A percentile compares a stretch with the other conserved stretches of the same genome.
These are phyloP conservation scores for Hydropotes inermis DNA, from an alignment of 2,113 vertebrate genomes.

Conservation along the genomic window DNA sequence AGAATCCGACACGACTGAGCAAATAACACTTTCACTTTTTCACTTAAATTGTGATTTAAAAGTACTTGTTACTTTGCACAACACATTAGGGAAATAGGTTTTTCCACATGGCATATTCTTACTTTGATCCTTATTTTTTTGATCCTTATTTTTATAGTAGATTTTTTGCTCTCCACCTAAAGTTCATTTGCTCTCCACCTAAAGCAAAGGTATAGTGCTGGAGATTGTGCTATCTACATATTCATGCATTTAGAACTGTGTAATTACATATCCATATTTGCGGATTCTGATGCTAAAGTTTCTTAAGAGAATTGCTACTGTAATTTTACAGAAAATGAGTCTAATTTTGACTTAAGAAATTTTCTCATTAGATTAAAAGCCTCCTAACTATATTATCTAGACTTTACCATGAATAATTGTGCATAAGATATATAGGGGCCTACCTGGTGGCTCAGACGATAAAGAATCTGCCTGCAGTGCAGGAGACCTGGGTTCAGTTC, in stretches of 20 bases:
- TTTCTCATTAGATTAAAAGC: background rate
- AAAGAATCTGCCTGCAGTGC: background rate
- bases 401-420: background rate
- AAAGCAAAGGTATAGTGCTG: background rate
- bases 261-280: background rate
- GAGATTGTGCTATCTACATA: background rate
- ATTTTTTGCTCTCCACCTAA: constrained; percentile 67
- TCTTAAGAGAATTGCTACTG: background rate
- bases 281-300: background rate
- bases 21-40: background rate
- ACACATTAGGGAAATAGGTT: constrained; percentile 68
- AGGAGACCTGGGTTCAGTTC: background rate
- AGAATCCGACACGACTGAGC: background rate
- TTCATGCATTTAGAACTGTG: background rate
- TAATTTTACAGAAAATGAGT: background rate
- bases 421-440: background rate
- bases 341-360: background rate
- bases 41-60: constrained; percentile 29
- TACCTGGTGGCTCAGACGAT: background rate
- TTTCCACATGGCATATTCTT: constrained; percentile 66
- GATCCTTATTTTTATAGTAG: constrained; percentile 72
- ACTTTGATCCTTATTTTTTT: background rate
- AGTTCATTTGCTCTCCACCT: constrained; percentile 54
- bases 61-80: constrained; percentile 67
- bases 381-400: background rate